Base-by-base conservation (phyloP, 1,140 invertebrate species). In the Heterodera carotae region DNA sequence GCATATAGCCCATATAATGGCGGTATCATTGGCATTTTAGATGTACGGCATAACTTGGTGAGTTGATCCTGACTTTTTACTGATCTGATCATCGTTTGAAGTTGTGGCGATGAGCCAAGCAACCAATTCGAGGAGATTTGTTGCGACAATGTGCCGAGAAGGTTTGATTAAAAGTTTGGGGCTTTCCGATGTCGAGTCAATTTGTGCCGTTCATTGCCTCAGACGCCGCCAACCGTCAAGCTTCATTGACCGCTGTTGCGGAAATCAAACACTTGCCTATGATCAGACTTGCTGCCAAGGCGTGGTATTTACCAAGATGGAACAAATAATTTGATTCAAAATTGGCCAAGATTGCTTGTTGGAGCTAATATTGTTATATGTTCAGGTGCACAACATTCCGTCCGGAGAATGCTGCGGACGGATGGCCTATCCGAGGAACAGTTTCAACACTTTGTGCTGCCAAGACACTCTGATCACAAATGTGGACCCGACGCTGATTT, bases 241-340 rank as follows among this genome's bases (percentile, higher is more conserved):
- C 56, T 79, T 76, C 56, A 74, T 83, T 22, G 83, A 83, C 53
- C 56, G 75, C 48, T 83, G 82, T 60, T 83, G 82, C 64, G 82
- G 82, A 18, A 83, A 82, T 69, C 78, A 83, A 70, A 83, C 82
- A 1, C 75, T 83, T 31, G 68, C 80, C n/a, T 82, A 84, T 64
- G 83, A 84, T 66, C 81, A 82, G 66, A 83, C 82, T n/a, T 83
- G 82, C 73, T 83, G 82, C 67, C 78, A 84, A 60, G 82, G 82
- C n/a, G 60, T 82, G 48, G 81, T 80, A 78, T 22, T 53, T 18
- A 53, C 22, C 4, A 22, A 73, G 80, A 64, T 18, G 12, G 8
- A 12, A 15, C 33, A 71, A 39, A 71, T 15, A 71, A 74, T 34
- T 29, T 15, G 39, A 8, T 56, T 31, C 34, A 36, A 66, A 34